Evolutionary conservation across 2,797 vertebrate species (phyloP).

Genomic region (Aplochiton taeniatus): DNA sequence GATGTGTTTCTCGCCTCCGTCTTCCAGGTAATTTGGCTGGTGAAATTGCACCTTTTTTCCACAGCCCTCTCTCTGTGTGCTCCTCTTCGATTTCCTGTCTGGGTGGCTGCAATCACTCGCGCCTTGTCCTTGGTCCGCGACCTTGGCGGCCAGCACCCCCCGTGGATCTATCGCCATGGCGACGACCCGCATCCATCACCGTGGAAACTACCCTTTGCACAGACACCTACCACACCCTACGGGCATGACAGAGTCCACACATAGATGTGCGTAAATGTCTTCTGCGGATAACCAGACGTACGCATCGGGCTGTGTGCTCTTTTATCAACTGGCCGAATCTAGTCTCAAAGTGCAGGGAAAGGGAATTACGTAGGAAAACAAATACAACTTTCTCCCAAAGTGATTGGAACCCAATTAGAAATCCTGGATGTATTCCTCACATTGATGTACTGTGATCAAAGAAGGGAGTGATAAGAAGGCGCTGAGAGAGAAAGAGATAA

Average conservation of each 20-base stretch:
- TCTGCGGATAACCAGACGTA: background rate
- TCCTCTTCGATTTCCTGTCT: slow-evolving; percentile 85
- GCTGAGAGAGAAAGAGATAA: slow-evolving; percentile 53
- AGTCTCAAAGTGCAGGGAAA: slow-evolving; percentile 47
- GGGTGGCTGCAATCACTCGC: slow-evolving; percentile 77
- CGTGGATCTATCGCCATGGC: slow-evolving; percentile 65
- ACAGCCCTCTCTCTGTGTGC: slow-evolving; percentile 54
- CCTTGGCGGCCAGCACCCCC: slow-evolving; percentile 67
- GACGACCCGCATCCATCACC: slow-evolving; percentile 75
- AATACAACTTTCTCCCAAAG: slow-evolving; percentile 56
- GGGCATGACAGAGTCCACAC: background rate
- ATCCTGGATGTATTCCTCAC: slow-evolving; percentile 53
- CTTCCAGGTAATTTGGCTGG: slow-evolving; percentile 81
- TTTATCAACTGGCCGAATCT: slow-evolving; percentile 12
- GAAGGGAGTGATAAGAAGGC: slow-evolving; percentile 46
- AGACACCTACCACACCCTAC: slow-evolving; percentile 47
- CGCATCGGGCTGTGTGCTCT: no score
- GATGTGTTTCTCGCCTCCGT: slow-evolving; percentile 74
- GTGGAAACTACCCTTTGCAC: slow-evolving; percentile 68
- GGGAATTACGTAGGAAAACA: slow-evolving; percentile 42
- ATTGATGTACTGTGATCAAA: slow-evolving; percentile 62
- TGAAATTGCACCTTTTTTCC: slow-evolving; percentile 80
- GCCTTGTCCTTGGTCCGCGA: slow-evolving; percentile 75
- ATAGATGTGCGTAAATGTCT: slow-evolving; percentile 18
- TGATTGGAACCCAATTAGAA: slow-evolving; percentile 46